Evolutionary conservation across 2,888 invertebrate species (phyloP), one percentile per base, ranked within the genome.

Genomic region (Lochmaea crataegi): DNA sequence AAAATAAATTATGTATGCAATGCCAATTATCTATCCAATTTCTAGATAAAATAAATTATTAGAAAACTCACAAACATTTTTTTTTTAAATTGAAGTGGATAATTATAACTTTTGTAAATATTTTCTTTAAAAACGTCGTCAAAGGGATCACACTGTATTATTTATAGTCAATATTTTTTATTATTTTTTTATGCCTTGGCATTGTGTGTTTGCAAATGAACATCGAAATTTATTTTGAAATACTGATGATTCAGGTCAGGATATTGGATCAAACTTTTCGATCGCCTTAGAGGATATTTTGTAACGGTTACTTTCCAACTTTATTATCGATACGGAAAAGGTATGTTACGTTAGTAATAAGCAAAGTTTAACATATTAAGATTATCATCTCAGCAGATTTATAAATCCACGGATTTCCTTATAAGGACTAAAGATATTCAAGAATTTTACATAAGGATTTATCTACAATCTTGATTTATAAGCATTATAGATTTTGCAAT

Each of bases 401-500:
- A 53, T 53, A 53, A 53, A 53, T 53, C 51, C 16, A 32, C 5
- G 10, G 10, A 53, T 18, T 16, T 53, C 53, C 53, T 53, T 53
- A 53, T n/a, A 18, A 9, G 53, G 53, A 53, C 6, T 53, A 53
- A 18, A 53, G 53, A 16, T 53, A 18, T 18, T 53, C 18, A 10
- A 18, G 9, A 2, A 9, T 53, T 53, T 53, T 53, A 53, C 53
- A 18, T 53, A 53, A n/a, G 18, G 10, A 16, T 9, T 53, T 53
- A 53, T 53, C 16, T 53, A 16, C 16, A 45, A 53, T 53, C 53
- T 53, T 53, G 53, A 53, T 53, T 53, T 53, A 53, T 53, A 10
- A 16, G 10, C 16, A 18, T 53, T 18, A 51, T 51, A 16, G n/a
- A n/a, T n/a, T n/a, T n/a, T n/a, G n/a, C n/a, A n/a, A 16, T 45